Base-by-base conservation (phyloP, 2,888 invertebrate species). In the Sminthurinus aureus region DNA sequence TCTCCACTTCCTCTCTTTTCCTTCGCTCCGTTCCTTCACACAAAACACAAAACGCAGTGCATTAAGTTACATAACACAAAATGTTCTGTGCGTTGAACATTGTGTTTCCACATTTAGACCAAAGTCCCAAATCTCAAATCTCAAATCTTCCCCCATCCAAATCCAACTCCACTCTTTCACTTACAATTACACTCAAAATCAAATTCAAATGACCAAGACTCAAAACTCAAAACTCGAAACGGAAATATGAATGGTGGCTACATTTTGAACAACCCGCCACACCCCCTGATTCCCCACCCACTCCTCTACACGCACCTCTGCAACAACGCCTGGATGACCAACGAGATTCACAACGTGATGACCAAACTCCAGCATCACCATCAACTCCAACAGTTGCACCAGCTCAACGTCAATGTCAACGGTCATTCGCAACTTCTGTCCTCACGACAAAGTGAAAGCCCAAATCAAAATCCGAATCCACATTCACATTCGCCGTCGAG, bases 251-350 rank as follows among this genome's bases (percentile, higher is more conserved):
- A 51, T 18, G 71, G 83, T 3, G 22, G 79, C 66, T 81, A 77
- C 26, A 26, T 82, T 50, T 82, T 74, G 8, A 86, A 85, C n/a
- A 38, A 38, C 38, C 38, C 38, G 38, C 6, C 38, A 38, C 38
- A 38, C 38, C 85, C 85, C 15, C 84, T 87, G 18, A 71, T 88
- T 12, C 86, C 88, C 18, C 88, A 88, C 79, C 88, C 88, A 0
- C 82, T 88, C 0, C 86, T 88, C 20, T 88, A 88, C 84, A 86
- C 86, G 22, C 88, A 88, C 50, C 81, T 88, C 12, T 88, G 88
- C 83, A 87, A 86, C 80, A 88, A 88, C 77, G 88, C 88, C 0
- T 88, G 88, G 88, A 87, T 88, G 87, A 87, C 87, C n/a, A 86
- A 83, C 18, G 88, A 88, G 81, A 86, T 88, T 24, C 88, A 88